Evolutionary conservation across 2,113 vertebrate genomes (phyloP).

Genomic region (Cinclus cinclus): DNA sequence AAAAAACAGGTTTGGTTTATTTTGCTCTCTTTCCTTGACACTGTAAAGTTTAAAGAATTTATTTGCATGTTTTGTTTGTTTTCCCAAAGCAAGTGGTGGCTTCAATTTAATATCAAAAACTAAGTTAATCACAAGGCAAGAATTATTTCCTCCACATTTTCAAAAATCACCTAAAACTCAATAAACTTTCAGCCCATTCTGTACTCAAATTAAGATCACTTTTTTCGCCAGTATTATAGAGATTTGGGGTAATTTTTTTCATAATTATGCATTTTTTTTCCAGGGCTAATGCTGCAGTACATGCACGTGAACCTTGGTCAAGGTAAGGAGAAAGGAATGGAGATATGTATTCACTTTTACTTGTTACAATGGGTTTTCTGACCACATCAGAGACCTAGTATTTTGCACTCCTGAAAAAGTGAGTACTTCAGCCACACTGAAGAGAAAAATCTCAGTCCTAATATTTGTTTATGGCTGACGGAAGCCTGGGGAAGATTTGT

Average conservation of each 20-base stretch:
- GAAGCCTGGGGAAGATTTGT: neutral
- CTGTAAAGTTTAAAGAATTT: neutral
- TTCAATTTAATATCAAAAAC: neutral
- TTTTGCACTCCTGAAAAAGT: neutral
- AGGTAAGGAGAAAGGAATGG: neutral
- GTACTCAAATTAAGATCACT: neutral
- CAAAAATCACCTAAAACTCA: neutral
- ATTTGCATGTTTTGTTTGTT: neutral
- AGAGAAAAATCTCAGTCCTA: neutral
- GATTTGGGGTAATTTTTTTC: neutral
- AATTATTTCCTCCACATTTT: neutral
- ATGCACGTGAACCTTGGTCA: accelerated
- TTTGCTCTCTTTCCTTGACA: neutral
- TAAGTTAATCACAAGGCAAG: neutral
- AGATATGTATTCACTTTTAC: neutral
- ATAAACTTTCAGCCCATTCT: neutral
- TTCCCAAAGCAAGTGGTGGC: neutral
- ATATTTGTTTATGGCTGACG: neutral
- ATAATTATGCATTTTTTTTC: neutral
- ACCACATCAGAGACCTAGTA: neutral
- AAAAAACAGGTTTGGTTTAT: neutral
- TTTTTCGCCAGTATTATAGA: neutral
- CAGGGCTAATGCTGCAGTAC: neutral
- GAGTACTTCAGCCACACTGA: neutral
- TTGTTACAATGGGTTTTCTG: accelerated